phyloP scores from a whole-genome alignment of 2,888 invertebrate genomes.

The Pollenia griseotomentosa region DNA sequence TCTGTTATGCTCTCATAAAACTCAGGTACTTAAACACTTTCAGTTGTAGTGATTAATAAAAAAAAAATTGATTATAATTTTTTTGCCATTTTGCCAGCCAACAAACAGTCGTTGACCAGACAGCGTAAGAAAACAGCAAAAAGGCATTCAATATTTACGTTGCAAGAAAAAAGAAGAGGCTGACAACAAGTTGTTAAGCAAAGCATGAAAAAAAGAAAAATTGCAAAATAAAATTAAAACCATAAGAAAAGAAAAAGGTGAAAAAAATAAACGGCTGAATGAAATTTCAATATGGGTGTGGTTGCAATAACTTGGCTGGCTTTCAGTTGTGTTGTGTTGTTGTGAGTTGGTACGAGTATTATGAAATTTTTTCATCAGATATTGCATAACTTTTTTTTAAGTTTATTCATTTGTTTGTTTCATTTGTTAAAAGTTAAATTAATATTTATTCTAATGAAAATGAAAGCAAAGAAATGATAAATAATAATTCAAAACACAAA shows the following conservation, averaged over 20 bases:
- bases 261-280: conserved; percentile 39
- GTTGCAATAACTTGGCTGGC: conserved; percentile 46
- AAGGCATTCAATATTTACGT: conserved; percentile 22
- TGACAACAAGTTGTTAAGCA: conserved; percentile 32
- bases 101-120: conserved; percentile 56
- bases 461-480: conserved; percentile 27
- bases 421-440: conserved; percentile 2
- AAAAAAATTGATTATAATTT: background rate
- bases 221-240: conserved; percentile 52
- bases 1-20: background rate
- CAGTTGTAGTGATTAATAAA: conserved; percentile 9
- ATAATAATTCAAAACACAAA: conserved; percentile 6
- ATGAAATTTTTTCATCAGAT: conserved; percentile 43
- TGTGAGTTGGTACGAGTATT: conserved; percentile 21
- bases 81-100: conserved; percentile 2
- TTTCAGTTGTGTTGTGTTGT: background rate
- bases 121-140: conserved; percentile 18
- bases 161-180: conserved; percentile 36
- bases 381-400: conserved; percentile 47
- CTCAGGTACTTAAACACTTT: background rate
- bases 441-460: conserved; percentile 60
- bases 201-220: conserved; percentile 28
- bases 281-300: conserved; percentile 64
- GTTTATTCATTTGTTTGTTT: conserved; percentile 9
- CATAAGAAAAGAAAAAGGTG: conserved; percentile 29